phyloP scores from a whole-genome alignment of 2,888 invertebrate genomes.

The Megamerina dolium region DNA sequence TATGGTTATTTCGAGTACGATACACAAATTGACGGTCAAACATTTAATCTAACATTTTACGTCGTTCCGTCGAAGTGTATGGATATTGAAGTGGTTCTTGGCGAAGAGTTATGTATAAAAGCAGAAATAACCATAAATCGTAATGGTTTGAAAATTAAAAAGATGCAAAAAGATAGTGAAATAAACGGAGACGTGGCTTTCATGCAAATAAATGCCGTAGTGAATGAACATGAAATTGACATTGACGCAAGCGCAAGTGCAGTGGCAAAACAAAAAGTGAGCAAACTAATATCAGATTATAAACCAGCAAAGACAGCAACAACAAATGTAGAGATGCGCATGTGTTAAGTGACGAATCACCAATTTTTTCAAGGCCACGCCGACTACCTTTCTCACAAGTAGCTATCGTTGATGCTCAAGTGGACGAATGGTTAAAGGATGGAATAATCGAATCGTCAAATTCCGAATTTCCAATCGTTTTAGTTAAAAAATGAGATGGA shows the following conservation, averaged over 20 bases:
- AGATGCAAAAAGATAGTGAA: no score
- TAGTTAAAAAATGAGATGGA: constrained; percentile 24
- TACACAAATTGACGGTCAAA: not conserved
- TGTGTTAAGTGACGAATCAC: constrained; percentile 12
- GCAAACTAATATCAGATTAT: constrained; percentile 3
- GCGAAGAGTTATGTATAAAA: constrained; percentile 10
- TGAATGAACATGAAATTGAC: constrained; percentile 4
- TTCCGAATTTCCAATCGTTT: constrained; percentile 5
- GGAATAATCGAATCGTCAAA: constrained; percentile 1
- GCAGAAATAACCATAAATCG: constrained; percentile 11
- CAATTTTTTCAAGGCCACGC: constrained; percentile 1
- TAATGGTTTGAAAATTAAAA: constrained; percentile 5
- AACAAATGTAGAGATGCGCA: constrained; percentile 20
- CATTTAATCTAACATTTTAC: constrained; percentile 1
- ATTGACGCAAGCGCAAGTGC: constrained; percentile 2
- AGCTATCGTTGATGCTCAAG: constrained; percentile 7
- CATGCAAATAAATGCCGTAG: constrained; percentile 7
- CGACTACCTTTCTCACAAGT: constrained; percentile 1
- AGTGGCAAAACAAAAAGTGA: constrained; percentile 2
- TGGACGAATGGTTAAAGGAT: constrained; percentile 2
- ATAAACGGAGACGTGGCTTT: not conserved
- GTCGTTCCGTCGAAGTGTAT: constrained; percentile 4
- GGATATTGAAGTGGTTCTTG: constrained; percentile 10
- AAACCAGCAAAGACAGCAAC: constrained; percentile 4
- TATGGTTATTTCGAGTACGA: not conserved